phyloP scores from a whole-genome alignment of 2,797 vertebrate species.

The Pristis pectinata region DNA sequence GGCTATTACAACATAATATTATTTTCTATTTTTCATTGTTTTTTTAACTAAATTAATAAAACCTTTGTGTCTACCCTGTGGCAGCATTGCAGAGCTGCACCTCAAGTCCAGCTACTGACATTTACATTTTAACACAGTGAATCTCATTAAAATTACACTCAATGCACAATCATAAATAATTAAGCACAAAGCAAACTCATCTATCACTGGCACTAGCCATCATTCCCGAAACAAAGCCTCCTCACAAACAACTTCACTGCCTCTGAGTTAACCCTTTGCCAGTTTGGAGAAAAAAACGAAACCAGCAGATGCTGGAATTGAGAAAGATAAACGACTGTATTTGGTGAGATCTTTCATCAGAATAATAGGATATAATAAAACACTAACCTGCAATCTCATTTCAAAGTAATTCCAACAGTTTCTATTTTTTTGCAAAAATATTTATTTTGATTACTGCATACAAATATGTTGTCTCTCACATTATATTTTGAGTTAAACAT shows the following conservation, averaged over 20 bases:
- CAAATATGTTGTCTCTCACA: neutral
- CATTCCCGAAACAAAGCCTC: slow-evolving; percentile 23
- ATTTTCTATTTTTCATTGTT: slow-evolving; percentile 18
- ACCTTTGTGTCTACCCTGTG: slow-evolving; percentile 20
- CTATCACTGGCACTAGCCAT: slow-evolving; percentile 33
- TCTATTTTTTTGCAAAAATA: neutral
- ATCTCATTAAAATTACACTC: slow-evolving; percentile 38
- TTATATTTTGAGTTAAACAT: neutral
- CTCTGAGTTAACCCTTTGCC: slow-evolving; percentile 20
- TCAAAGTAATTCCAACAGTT: neutral
- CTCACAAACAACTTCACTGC: slow-evolving; percentile 24
- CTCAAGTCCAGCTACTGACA: slow-evolving; percentile 24
- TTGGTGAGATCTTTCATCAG: neutral
- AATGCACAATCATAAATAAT: slow-evolving; percentile 34
- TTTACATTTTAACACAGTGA: slow-evolving; percentile 34
- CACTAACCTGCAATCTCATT: neutral
- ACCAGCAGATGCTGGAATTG: neutral
- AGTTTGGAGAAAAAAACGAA: neutral
- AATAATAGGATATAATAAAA: neutral
- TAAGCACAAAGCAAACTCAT: slow-evolving; percentile 37
- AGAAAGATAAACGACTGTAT: neutral
- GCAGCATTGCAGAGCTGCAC: neutral
- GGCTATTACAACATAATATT: slow-evolving; percentile 25
- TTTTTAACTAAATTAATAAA: slow-evolving; percentile 31
- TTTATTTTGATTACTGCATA: neutral